A percentile compares a stretch with the other conserved stretches of the same genome.
Evolutionary conservation across 2,113 vertebrate genomes (phyloP).

Genomic region (Numenius arquata): DNA sequence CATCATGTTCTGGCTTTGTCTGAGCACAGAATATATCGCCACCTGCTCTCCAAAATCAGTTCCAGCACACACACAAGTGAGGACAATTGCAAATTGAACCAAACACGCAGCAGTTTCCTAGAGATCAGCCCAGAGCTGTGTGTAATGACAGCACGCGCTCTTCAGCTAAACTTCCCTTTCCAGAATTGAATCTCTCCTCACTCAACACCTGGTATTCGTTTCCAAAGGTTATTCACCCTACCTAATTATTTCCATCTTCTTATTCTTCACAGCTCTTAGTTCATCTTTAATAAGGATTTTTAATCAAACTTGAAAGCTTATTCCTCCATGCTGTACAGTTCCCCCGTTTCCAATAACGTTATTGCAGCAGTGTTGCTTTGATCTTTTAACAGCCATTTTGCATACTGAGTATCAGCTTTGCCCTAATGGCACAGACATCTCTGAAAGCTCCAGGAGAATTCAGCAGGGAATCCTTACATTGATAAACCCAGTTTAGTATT

Average conservation of each 20-base stretch:
- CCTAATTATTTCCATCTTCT: slow-evolving; percentile 53
- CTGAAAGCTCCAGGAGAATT: slow-evolving; percentile 57
- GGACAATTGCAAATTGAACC: background rate
- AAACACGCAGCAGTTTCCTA: background rate
- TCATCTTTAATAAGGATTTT: slow-evolving; percentile 59
- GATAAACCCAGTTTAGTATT: slow-evolving; percentile 52
- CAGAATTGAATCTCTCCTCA: slow-evolving; percentile 14
- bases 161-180: slow-evolving; percentile 10
- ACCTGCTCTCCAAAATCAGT: slow-evolving; percentile 5
- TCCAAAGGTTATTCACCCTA: slow-evolving; percentile 38
- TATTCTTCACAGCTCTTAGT: slow-evolving; percentile 43
- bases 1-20: background rate
- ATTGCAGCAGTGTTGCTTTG: slow-evolving; percentile 61
- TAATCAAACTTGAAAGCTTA: slow-evolving; percentile 64
- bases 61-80: background rate
- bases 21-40: background rate
- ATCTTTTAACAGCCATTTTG: slow-evolving; percentile 68
- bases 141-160: background rate
- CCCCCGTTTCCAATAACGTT: slow-evolving; percentile 15
- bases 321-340: slow-evolving; percentile 31
- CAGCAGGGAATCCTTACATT: slow-evolving; percentile 50
- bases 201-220: background rate
- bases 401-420: slow-evolving; percentile 57
- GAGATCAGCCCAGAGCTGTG: slow-evolving; percentile 17
- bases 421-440: slow-evolving; percentile 59